Evolutionary conservation across 2,113 vertebrate genomes (phyloP).

Genomic region (Thermophis baileyi): DNA sequence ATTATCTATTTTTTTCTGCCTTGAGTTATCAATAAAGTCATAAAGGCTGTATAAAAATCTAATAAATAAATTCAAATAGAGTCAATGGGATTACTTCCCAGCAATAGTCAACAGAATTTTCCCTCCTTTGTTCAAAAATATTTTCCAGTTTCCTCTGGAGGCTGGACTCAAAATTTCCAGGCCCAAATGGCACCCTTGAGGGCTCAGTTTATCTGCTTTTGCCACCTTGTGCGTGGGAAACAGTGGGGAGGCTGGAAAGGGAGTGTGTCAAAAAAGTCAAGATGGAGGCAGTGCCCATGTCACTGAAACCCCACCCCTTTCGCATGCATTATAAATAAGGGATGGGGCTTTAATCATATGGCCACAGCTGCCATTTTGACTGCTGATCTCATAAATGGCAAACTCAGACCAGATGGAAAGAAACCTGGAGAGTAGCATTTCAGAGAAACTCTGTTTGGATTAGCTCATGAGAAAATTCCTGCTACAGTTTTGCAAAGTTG

Average conservation of each 20-base stretch:
- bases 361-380: not conserved
- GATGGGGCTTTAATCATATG: not conserved
- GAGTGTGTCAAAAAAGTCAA: not conserved
- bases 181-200: not conserved
- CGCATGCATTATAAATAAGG: not conserved
- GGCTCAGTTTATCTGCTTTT: not conserved
- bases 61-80: not conserved
- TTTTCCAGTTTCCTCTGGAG: not conserved
- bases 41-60: too few relatives aligned
- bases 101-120: not conserved
- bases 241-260: not conserved
- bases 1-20: too few relatives aligned
- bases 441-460: not conserved
- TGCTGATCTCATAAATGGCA: not conserved
- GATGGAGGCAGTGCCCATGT: not conserved
- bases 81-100: not conserved
- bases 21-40: too few relatives aligned
- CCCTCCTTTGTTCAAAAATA: not conserved
- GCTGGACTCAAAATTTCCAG: not conserved
- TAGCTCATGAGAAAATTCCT: not conserved
- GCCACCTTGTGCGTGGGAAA: not conserved
- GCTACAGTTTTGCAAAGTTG: not conserved
- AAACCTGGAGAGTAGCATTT: not conserved
- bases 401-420: not conserved
- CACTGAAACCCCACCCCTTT: not conserved